Percentiles rank a stretch among this genome's conserved stretches.
phyloP scores from a whole-genome alignment of 2,888 invertebrate species.

The Trichacis sp. region DNA sequence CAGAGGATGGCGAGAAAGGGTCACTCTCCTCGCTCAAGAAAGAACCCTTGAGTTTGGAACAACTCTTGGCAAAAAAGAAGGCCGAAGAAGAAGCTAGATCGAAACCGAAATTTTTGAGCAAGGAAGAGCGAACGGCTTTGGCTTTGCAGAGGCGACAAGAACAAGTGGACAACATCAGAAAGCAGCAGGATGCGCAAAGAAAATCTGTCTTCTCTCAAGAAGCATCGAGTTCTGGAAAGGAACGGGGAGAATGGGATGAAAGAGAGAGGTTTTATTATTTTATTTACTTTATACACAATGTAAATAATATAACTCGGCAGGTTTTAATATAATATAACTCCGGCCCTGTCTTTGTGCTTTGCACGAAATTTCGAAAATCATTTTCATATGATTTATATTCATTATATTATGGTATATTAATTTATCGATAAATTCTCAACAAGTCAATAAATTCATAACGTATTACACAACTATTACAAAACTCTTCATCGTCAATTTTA shows the following conservation, averaged over 20 bases:
- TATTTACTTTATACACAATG: too few species aligned
- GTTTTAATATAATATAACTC: too few species aligned
- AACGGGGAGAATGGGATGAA: conserved; percentile 70
- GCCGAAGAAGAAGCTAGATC: conserved; percentile 93
- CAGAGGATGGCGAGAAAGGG: conserved; percentile 59
- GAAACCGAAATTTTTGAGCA: conserved; percentile 96
- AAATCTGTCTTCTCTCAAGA: conserved; percentile 42
- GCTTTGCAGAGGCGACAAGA: conserved; percentile 91
- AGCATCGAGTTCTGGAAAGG: conserved; percentile 58
- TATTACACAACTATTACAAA: too few species aligned
- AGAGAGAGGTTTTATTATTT: too few species aligned
- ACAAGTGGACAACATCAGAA: conserved; percentile 85
- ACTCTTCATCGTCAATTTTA: too few species aligned
- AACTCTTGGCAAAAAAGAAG: conserved; percentile 94
- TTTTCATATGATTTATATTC: too few species aligned
- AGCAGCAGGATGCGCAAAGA: conserved; percentile 77
- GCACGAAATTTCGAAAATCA: too few species aligned
- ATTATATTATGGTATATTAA: too few species aligned
- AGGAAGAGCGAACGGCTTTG: conserved; percentile 92
- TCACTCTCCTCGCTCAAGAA: conserved; percentile 68
- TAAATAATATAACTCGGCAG: too few species aligned
- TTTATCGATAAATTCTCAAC: too few species aligned
- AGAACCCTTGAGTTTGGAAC: conserved; percentile 96
- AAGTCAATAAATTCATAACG: too few species aligned
- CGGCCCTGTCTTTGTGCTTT: too few species aligned